Conservation (phyloP, 1,140 invertebrate genomes). For the Sminthurides bifidus region DNA sequence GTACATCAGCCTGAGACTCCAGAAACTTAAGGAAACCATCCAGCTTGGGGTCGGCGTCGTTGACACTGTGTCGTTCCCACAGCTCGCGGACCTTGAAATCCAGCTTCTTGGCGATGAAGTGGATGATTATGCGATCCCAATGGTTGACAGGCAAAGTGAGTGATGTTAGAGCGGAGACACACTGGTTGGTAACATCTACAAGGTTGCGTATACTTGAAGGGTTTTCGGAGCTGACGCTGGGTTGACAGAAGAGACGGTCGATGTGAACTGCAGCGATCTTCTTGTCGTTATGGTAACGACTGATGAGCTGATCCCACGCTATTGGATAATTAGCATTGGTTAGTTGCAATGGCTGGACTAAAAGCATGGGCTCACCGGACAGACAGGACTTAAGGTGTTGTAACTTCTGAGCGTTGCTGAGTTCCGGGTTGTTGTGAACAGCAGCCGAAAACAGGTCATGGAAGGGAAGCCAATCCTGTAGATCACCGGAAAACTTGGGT, state of each 20-base stretch:
- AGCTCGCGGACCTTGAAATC: neutral
- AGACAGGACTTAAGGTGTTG: neutral
- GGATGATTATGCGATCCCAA: neutral
- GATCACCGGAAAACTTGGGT: conserved; percentile 9
- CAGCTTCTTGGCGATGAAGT: neutral
- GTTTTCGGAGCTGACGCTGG: neutral
- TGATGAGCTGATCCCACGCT: neutral
- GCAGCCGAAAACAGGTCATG: conserved; percentile 13
- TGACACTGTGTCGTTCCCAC: neutral
- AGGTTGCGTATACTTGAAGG: neutral
- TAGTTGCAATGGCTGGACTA: neutral
- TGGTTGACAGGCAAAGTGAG: neutral
- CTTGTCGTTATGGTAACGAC: neutral
- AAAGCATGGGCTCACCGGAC: neutral
- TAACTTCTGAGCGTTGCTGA: neutral
- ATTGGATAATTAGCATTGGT: conserved; percentile 1
- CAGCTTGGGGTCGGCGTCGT: neutral
- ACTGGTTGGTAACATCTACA: neutral
- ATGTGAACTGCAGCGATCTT: neutral
- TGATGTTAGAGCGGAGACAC: neutral
- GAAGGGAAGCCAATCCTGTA: conserved; percentile 12
- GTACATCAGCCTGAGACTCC: neutral
- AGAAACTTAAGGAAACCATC: neutral
- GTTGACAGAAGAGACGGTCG: neutral
- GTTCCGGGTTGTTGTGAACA: neutral